A percentile compares a stretch with the other conserved stretches of the same genome.
These are phyloP conservation scores for Drosophila phalerata DNA, from an alignment of 2,888 invertebrate genomes.

Conservation along the genomic window DNA sequence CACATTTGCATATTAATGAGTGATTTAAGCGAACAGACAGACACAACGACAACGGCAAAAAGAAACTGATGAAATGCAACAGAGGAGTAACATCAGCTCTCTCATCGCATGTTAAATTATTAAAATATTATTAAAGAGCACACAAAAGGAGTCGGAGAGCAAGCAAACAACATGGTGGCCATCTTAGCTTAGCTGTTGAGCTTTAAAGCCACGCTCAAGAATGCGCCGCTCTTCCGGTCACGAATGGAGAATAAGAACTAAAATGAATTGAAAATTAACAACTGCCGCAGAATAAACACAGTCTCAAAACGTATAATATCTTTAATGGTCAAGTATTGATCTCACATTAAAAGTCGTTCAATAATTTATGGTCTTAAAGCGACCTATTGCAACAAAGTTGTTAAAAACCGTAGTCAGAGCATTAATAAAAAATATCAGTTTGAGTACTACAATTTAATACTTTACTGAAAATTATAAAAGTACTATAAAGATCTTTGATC, in stretches of 20 bases:
- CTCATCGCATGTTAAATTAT: conserved; percentile 51
- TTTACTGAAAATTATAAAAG: too few relatives aligned
- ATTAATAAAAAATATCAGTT: neutral
- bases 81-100: conserved; percentile 48
- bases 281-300: neutral
- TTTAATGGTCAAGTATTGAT: neutral
- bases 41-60: conserved; percentile 15
- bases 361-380: neutral
- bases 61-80: conserved; percentile 64
- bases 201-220: conserved; percentile 43
- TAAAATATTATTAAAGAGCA: conserved; percentile 59
- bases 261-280: conserved; percentile 2
- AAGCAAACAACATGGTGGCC: conserved; percentile 26
- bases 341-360: neutral
- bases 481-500: neutral
- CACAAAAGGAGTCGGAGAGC: conserved; percentile 41
- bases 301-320: neutral
- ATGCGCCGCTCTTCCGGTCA: conserved; percentile 61
- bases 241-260: conserved; percentile 16
- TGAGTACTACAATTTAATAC: too few relatives aligned
- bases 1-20: conserved; percentile 71
- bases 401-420: neutral
- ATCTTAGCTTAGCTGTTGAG: conserved; percentile 19
- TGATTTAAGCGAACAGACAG: conserved; percentile 37
- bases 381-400: neutral